A percentile compares a stretch with the other conserved stretches of the same genome.
Evolutionary conservation across 2,888 invertebrate genomes (phyloP).

Genomic region (Pristionchus fissidentatus): DNA sequence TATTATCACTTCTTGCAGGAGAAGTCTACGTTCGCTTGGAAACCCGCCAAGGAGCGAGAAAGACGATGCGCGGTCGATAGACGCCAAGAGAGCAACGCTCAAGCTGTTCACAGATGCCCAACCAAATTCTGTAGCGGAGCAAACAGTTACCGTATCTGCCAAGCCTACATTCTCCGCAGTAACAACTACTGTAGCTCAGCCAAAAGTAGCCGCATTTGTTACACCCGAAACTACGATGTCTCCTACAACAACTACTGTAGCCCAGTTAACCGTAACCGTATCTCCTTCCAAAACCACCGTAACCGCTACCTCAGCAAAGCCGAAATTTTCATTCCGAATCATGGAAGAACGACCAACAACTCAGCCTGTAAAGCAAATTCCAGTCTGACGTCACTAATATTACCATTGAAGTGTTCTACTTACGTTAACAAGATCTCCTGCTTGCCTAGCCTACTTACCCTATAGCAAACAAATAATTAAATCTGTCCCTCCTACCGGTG

Average conservation of each 20-base stretch:
- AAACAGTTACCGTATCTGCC: neutral
- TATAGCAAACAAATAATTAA: neutral
- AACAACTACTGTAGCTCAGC: neutral
- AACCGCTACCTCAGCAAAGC: neutral
- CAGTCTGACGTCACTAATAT: neutral
- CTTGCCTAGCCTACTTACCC: slow-evolving; percentile 24
- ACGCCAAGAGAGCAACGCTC: neutral
- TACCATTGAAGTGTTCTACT: neutral
- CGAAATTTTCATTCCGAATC: slow-evolving; percentile 31
- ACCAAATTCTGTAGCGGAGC: neutral
- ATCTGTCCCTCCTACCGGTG: slow-evolving; percentile 7
- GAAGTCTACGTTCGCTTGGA: slow-evolving; percentile 4
- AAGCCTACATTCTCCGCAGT: no score
- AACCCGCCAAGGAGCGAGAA: slow-evolving; percentile 23
- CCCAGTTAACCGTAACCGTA: neutral
- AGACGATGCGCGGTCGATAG: neutral
- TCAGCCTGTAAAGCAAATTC: neutral
- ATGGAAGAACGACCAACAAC: slow-evolving; percentile 10
- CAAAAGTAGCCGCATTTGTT: neutral
- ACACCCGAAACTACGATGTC: no score
- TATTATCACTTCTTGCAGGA: neutral
- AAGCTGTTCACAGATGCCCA: neutral
- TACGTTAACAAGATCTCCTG: slow-evolving; percentile 20
- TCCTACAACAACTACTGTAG: neutral
- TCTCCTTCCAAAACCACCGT: neutral